Base-by-base conservation (phyloP, 2,888 invertebrate genomes). In the Corbicula japonica region DNA sequence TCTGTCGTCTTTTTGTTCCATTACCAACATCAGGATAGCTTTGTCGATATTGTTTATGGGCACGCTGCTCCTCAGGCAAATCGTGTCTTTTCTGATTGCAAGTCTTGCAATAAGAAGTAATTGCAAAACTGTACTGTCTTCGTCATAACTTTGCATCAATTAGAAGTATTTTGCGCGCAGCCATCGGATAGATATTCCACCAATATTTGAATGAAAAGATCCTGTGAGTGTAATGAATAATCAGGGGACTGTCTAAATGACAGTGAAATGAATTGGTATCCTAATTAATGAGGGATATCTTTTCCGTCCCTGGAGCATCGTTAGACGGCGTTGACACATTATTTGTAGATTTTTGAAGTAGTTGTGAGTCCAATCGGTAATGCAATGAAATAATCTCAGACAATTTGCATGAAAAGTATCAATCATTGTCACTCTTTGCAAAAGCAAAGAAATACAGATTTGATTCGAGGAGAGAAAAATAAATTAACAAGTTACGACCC, bases 301-400 rank as follows among this genome's bases (percentile, higher is more conserved):
- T 23, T n/a, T 30, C 35, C n/a, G 28, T 50, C 66, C 52, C 30
- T 18, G 8, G 66, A 12, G 66, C 2, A 38, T 66, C 38, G 34
- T 54, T 52, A 66, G 66, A 41, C 66, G 38, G 21, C n/a, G 52
- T 66, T 66, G 66, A 66, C 66, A 66, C 66, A 66, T 66, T 66
- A 66, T 52, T 66, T 54, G 54, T 54, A 28, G 66, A 32, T 66
- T 58, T 56, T 58, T 58, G 58, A 58, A 58, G 58, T 12, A 58
- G 35, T 35, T 58, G 18, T 8, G 41, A 66, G 54, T 41, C 28
- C 66, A 66, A 66, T 66, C 66, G 30, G 30, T n/a, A 21, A 26
- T 6, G 32, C 35, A 21, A 52, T 35, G 30, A 38, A 54, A 54
- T 35, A 35, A 35, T 18, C 41, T 35, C 66, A 66, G 66, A 52